These are phyloP conservation scores for Palythoa heliodiscus DNA, from an alignment of 92 coral and sea anemone species.

Conservation along the genomic window DNA sequence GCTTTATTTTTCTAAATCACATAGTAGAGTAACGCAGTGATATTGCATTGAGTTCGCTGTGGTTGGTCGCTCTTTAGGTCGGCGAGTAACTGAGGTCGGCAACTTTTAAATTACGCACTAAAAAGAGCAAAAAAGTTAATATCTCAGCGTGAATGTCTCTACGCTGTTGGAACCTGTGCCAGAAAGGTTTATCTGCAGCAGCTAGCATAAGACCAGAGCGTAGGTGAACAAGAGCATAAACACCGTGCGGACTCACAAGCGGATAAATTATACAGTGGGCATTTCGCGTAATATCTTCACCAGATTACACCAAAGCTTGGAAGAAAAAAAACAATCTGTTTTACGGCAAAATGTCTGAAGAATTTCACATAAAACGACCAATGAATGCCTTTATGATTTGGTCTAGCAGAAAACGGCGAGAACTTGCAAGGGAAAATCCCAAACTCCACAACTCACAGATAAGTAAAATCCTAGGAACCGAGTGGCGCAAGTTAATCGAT, in stretches of 20 bases:
- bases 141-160: constrained; percentile 25
- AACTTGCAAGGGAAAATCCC: constrained; percentile 77
- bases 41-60: constrained; percentile 5
- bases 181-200: constrained; percentile 25
- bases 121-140: not conserved
- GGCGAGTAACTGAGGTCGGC: constrained; percentile 34
- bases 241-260: not conserved
- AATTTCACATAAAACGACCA: constrained; percentile 73
- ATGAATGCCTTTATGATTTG: constrained; percentile 94
- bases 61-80: constrained; percentile 16
- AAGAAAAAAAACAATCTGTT: not conserved
- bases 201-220: not conserved
- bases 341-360: constrained; percentile 33
- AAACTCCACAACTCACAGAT: constrained; percentile 88
- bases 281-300: too few relatives aligned
- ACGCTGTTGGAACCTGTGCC: constrained; percentile 1
- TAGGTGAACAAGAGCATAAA: not conserved
- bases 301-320: not conserved
- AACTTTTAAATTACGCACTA: not conserved
- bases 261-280: not conserved
- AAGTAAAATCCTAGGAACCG: constrained; percentile 83
- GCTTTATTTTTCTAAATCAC: constrained; percentile 35
- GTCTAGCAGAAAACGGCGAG: constrained; percentile 83
- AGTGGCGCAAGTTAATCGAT: constrained; percentile 70
- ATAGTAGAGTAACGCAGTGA: constrained; percentile 18